A percentile compares a stretch with the other conserved stretches of the same genome.
Conservation (phyloP, 2,113 vertebrate genomes). For the Cairina moschata region DNA sequence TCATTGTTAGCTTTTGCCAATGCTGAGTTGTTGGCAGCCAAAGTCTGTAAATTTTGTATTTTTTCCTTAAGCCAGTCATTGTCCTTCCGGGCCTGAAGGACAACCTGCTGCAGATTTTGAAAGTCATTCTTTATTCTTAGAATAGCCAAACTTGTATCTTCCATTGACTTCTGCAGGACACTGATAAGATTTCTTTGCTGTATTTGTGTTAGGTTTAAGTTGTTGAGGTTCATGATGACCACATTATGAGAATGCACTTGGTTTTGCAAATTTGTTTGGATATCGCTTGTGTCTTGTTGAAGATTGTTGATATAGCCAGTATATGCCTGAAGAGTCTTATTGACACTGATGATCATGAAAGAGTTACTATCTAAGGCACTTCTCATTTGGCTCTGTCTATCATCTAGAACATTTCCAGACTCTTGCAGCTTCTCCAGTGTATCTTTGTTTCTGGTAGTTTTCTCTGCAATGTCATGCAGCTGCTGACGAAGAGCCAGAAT, state of each 20-base stretch:
- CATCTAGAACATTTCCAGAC: constrained; percentile 83
- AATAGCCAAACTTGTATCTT: constrained; percentile 87
- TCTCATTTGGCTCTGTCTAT: constrained; percentile 87
- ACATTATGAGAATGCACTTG: constrained; percentile 87
- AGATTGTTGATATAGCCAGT: constrained; percentile 84
- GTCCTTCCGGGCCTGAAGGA: constrained; percentile 87
- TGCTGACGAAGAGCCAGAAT: constrained; percentile 88
- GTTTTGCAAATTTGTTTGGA: constrained; percentile 87
- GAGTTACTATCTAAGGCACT: constrained; percentile 86
- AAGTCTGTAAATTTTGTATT: constrained; percentile 84
- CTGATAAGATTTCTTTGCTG: constrained; percentile 87
- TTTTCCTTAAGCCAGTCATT: constrained; percentile 90
- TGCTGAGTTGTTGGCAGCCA: constrained; percentile 87
- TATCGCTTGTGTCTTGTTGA: constrained; percentile 84
- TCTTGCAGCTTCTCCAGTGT: constrained; percentile 88
- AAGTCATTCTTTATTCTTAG: constrained; percentile 90
- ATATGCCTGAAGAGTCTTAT: constrained; percentile 89
- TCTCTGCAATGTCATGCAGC: constrained; percentile 87
- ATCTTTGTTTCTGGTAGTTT: constrained; percentile 87
- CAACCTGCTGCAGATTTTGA: constrained; percentile 87
- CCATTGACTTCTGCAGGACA: constrained; percentile 87
- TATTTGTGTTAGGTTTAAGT: constrained; percentile 90
- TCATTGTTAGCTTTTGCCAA: constrained; percentile 90
- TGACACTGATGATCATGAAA: constrained; percentile 85
- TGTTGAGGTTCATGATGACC: constrained; percentile 85